phyloP scores from a whole-genome alignment of 2,888 invertebrate genomes.

The Cantharis flavilabris region DNA sequence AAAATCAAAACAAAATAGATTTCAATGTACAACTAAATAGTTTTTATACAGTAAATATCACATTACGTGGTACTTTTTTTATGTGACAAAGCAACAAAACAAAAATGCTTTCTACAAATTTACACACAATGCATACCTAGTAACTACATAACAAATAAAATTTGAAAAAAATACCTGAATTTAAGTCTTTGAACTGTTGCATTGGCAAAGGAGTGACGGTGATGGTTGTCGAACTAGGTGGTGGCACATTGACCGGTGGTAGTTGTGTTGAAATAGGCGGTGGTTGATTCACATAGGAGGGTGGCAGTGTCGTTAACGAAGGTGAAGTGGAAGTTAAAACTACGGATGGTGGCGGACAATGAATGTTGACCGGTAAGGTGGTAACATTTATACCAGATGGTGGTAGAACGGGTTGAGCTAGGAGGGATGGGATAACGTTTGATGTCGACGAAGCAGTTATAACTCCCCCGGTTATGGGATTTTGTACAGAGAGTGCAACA shows the following conservation, averaged over 20 bases:
- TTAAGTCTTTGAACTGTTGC: constrained; percentile 44
- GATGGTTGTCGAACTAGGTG: constrained; percentile 49
- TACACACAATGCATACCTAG: not conserved
- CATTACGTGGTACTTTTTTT: not conserved
- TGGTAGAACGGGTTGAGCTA: constrained; percentile 54
- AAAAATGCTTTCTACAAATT: not conserved
- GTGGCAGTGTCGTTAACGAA: constrained; percentile 41
- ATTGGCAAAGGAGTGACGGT: constrained; percentile 27
- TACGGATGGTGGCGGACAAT: constrained; percentile 45
- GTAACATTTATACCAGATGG: constrained; percentile 36
- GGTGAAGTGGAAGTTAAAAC: constrained; percentile 31
- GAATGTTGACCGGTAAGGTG: constrained; percentile 42
- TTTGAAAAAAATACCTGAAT: constrained; percentile 48
- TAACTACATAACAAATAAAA: not conserved
- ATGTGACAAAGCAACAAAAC: not conserved
- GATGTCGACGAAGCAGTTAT: constrained; percentile 37
- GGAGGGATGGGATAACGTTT: constrained; percentile 50
- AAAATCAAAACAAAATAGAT: not conserved
- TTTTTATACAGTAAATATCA: not conserved
- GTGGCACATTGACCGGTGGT: constrained; percentile 57
- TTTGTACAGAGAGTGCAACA: constrained; percentile 40
- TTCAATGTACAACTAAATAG: not conserved
- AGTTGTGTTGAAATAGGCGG: constrained; percentile 47
- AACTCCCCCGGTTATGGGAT: constrained; percentile 37
- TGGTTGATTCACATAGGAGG: constrained; percentile 48